Evolutionary conservation across 2,113 vertebrate genomes (phyloP).

Genomic region (Platanista minor): DNA sequence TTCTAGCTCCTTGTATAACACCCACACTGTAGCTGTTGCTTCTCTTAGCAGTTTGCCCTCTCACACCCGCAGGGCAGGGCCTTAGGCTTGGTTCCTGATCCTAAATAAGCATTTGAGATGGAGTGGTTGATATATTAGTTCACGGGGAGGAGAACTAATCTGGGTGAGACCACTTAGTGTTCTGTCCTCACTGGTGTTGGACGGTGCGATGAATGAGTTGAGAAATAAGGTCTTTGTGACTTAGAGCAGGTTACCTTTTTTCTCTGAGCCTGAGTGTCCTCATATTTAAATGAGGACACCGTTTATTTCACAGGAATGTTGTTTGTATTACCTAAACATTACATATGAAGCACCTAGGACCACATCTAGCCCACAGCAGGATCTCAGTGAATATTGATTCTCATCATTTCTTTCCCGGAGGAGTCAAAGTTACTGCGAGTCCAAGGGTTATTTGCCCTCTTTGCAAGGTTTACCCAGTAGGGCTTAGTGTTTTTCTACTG

Average conservation of each 20-base stretch:
- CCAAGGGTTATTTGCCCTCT: neutral
- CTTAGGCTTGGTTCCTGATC: neutral
- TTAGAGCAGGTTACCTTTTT: neutral
- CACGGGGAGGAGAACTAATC: neutral
- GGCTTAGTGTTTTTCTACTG: neutral
- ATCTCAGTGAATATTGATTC: neutral
- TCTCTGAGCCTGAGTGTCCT: neutral
- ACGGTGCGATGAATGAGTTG: neutral
- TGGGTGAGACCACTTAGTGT: neutral
- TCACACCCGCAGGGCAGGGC: neutral
- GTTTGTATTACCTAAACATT: neutral
- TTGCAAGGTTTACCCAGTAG: neutral
- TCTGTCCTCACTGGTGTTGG: neutral
- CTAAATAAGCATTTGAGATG: neutral
- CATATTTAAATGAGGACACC: neutral
- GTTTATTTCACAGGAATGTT: neutral
- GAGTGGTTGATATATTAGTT: neutral
- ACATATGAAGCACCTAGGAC: neutral
- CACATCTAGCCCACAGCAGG: neutral
- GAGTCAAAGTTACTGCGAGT: neutral
- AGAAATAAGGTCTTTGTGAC: neutral
- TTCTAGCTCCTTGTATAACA: neutral
- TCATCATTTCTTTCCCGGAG: neutral
- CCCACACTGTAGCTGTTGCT: neutral
- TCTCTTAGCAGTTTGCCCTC: neutral